These are phyloP conservation scores for Hemichromis elongatus DNA, from an alignment of 2,113 vertebrate species.

Conservation along the genomic window DNA sequence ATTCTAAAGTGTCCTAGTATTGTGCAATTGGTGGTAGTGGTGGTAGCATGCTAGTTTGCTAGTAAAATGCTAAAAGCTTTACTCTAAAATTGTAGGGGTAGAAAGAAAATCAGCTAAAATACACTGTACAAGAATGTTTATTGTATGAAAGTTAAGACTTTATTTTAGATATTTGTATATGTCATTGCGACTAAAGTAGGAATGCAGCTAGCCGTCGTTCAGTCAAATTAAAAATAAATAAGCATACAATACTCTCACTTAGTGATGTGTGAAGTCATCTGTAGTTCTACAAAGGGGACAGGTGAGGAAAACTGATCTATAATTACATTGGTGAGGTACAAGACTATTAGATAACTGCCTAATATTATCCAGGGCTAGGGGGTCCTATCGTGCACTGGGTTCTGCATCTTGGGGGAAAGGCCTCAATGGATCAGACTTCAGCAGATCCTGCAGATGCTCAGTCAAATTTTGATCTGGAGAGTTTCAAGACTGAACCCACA, in stretches of 20 bases:
- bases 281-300: neutral
- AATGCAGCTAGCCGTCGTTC: neutral
- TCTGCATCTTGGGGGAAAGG: neutral
- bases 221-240: neutral
- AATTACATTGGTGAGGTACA: neutral
- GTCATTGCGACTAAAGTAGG: neutral
- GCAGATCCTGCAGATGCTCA: neutral
- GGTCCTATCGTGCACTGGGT: neutral
- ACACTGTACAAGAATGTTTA: neutral
- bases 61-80: neutral
- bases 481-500: neutral
- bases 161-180: neutral
- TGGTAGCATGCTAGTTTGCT: neutral
- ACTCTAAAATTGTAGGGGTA: neutral
- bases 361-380: neutral
- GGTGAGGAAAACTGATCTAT: neutral
- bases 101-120: neutral
- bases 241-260: neutral
- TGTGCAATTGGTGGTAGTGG: no score
- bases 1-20: no score
- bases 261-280: neutral
- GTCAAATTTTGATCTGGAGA: neutral
- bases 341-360: neutral
- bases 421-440: neutral
- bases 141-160: neutral